Evolutionary conservation across 2,113 vertebrate species (phyloP).

Genomic region (Hassar affinis): DNA sequence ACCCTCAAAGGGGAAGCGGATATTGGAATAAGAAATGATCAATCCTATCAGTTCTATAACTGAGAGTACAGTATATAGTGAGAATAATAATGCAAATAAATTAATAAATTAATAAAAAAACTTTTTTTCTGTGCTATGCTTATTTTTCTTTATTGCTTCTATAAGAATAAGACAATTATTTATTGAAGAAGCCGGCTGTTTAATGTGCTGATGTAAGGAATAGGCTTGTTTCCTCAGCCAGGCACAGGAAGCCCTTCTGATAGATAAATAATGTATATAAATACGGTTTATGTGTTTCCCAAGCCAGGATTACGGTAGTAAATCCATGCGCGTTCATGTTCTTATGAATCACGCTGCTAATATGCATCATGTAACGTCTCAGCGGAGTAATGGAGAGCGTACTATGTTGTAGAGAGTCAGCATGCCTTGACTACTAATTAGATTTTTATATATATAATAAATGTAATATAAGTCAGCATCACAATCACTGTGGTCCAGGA

Average conservation of each 20-base stretch:
- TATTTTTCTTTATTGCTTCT: no score
- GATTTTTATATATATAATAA: not conserved
- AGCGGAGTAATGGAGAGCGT: not conserved
- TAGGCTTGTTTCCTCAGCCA: slow-evolving; percentile 14
- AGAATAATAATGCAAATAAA: no score
- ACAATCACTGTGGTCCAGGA: not conserved
- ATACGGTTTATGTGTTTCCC: slow-evolving; percentile 34
- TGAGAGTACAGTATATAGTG: no score
- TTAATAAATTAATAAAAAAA: no score
- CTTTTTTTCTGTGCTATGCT: no score
- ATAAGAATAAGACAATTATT: no score
- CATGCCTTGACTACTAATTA: not conserved
- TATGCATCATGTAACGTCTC: not conserved
- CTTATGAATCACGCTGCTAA: not conserved
- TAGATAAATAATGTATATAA: not conserved
- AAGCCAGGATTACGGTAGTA: not conserved
- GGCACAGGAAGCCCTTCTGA: slow-evolving; percentile 12
- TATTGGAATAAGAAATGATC: no score
- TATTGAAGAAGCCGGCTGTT: not conserved
- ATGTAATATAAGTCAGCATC: not conserved
- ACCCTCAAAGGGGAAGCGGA: no score
- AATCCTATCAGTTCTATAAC: no score
- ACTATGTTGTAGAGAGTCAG: not conserved
- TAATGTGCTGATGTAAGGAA: slow-evolving; percentile 3
- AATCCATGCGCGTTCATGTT: not conserved